Conservation (phyloP, 2,113 vertebrate species). For the Centrocercus urophasianus region DNA sequence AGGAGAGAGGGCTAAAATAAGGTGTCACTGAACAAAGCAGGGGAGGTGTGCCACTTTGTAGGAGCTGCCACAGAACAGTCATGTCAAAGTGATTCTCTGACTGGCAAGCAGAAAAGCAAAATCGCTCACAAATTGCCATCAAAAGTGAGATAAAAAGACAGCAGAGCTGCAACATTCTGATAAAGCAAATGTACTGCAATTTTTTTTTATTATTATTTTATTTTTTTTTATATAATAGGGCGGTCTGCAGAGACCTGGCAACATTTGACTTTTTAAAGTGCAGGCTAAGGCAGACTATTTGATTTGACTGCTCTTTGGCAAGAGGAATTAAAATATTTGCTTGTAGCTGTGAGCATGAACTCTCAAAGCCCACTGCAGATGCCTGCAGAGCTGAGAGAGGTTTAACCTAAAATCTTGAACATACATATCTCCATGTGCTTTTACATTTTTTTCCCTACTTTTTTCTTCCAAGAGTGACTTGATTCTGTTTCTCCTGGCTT, state of each 20-base stretch:
- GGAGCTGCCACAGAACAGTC: not conserved
- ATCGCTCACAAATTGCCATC: fast-evolving
- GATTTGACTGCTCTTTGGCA: not conserved
- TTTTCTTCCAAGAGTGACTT: not conserved
- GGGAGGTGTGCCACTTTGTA: not conserved
- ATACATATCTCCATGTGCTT: not conserved
- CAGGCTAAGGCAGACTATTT: not conserved
- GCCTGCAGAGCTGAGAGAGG: not conserved
- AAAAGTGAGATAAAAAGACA: not conserved
- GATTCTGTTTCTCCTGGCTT: not conserved
- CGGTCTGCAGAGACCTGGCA: not conserved
- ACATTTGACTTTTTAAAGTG: not conserved
- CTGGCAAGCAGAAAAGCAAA: not conserved
- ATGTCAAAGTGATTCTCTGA: not conserved
- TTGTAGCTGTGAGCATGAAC: not conserved
- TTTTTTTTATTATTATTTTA: not conserved
- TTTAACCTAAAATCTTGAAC: not conserved
- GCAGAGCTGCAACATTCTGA: not conserved
- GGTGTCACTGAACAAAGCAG: not conserved
- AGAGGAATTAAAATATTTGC: not conserved
- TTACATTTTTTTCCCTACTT: fast-evolving
- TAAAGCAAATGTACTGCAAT: not conserved
- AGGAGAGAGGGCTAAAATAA: not conserved
- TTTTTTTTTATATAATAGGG: not conserved
- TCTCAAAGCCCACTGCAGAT: not conserved